phyloP scores from a whole-genome alignment of 2,113 vertebrate species.

The Phycodurus eques region DNA sequence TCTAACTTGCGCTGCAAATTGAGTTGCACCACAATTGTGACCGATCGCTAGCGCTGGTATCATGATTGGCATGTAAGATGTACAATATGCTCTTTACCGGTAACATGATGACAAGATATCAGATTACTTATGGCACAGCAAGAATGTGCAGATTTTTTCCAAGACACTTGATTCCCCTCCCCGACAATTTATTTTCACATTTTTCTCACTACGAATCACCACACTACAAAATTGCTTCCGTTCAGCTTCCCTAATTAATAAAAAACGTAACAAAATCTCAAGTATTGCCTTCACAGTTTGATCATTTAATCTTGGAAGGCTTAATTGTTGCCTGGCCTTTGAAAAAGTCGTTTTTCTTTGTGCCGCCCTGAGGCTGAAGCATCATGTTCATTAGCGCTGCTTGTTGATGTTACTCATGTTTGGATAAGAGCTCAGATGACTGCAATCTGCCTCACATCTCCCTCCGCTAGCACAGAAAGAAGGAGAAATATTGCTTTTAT shows the following conservation, averaged over 20 bases:
- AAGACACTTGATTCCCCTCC: neutral
- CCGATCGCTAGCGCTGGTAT: neutral
- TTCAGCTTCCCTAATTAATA: too few species aligned
- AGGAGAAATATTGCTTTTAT: constrained; percentile 2
- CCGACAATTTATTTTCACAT: neutral
- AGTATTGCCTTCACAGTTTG: neutral
- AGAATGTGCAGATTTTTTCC: neutral
- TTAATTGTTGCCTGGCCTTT: constrained; percentile 33
- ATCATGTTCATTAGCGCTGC: constrained; percentile 69
- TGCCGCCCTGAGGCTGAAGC: constrained; percentile 54
- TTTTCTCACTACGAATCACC: neutral
- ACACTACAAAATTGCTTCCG: neutral
- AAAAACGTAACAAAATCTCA: neutral
- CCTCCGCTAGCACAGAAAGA: neutral
- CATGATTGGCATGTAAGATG: neutral
- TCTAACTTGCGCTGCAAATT: too few species aligned
- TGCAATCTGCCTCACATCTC: constrained; percentile 48
- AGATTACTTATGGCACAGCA: neutral
- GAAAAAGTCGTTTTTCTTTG: constrained; percentile 49
- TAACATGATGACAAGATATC: neutral
- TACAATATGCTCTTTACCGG: neutral
- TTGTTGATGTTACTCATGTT: constrained; percentile 50
- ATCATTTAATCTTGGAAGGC: neutral
- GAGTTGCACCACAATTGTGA: neutral
- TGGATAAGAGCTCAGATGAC: constrained; percentile 52